Conservation (phyloP, 2,797 vertebrate species). For the Choloepus didactylus region DNA sequence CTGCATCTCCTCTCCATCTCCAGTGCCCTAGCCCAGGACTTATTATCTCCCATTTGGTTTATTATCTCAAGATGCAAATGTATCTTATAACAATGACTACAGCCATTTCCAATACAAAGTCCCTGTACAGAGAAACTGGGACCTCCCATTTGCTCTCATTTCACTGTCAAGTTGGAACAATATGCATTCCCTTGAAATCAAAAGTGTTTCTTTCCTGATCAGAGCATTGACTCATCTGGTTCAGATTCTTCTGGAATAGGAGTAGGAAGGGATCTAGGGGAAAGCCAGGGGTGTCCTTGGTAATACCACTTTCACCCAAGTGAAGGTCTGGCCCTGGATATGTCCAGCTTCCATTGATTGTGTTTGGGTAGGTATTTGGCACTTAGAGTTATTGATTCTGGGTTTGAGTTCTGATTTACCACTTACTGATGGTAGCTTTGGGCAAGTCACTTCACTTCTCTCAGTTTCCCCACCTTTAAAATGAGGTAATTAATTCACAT, state of each 20-base stretch:
- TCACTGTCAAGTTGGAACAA: background rate
- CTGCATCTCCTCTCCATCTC: background rate
- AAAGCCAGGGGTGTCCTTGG: background rate
- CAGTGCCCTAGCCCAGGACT: background rate
- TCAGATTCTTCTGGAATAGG: background rate
- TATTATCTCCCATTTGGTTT: background rate
- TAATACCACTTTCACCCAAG: background rate
- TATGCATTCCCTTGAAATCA: background rate
- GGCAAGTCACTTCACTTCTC: background rate
- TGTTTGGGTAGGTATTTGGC: background rate
- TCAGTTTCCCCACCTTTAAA: background rate
- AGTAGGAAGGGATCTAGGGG: background rate
- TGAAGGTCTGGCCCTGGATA: background rate
- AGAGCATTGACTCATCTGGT: background rate
- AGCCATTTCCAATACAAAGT: background rate
- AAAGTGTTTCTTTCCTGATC: background rate
- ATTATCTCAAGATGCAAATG: background rate
- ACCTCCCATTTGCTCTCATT: no score
- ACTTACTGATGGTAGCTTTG: background rate
- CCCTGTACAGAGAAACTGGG: background rate
- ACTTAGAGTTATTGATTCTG: constrained; percentile 15
- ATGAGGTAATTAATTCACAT: background rate
- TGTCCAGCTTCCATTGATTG: background rate
- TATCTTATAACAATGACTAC: background rate
- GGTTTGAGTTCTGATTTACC: constrained; percentile 38